A percentile compares a stretch with the other conserved stretches of the same genome.
Evolutionary conservation across 2,113 vertebrate species (phyloP).

Genomic region (Lampris incognitus): DNA sequence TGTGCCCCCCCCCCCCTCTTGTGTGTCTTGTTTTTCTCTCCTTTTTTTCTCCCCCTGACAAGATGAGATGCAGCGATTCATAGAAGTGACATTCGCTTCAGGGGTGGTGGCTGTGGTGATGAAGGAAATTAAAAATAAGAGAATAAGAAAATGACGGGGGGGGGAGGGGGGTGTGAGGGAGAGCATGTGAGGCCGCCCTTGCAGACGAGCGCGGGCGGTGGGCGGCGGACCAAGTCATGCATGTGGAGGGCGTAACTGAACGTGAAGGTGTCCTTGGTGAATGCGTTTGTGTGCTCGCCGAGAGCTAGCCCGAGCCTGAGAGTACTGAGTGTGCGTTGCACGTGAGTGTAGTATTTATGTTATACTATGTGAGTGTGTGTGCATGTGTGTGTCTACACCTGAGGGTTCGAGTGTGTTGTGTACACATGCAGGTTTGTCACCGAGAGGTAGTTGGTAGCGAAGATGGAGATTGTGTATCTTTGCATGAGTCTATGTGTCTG

Average conservation of each 20-base stretch:
- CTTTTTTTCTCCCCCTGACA: conserved; percentile 45
- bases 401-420: not conserved
- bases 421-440: not conserved
- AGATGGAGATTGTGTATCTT: not conserved
- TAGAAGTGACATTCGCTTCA: conserved; percentile 61
- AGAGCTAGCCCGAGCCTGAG: conserved; percentile 27
- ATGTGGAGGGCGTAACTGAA: conserved; percentile 9
- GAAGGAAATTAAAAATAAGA: conserved; percentile 37
- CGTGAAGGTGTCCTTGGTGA: conserved; percentile 55
- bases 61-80: conserved; percentile 54
- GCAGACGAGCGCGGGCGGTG: conserved; percentile 9
- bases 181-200: conserved; percentile 4
- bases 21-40: conserved; percentile 42
- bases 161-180: not conserved
- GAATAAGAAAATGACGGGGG: conserved; percentile 15
- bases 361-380: too few species aligned
- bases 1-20: conserved; percentile 17
- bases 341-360: too few species aligned
- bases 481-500: not conserved
- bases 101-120: not conserved
- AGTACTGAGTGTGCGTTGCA: not conserved
- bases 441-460: conserved; percentile 32
- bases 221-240: conserved; percentile 18
- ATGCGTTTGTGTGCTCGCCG: conserved; percentile 16
- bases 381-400: too few species aligned